phyloP scores from a whole-genome alignment of 1,140 invertebrate species.

The Pseudomyrmex flavicornis region DNA sequence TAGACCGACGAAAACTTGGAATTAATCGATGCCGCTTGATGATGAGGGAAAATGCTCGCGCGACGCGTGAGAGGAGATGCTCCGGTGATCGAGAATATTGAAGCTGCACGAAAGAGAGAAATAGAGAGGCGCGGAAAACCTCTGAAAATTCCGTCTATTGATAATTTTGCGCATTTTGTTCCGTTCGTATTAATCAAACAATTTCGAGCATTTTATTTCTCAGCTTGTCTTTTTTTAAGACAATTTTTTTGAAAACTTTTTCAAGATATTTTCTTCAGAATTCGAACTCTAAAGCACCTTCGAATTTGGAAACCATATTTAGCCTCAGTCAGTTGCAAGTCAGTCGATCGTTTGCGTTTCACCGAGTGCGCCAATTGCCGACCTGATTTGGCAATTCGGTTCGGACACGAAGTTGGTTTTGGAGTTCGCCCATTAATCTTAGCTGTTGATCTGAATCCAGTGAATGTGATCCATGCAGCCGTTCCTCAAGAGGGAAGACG shows the following conservation, averaged over 20 bases:
- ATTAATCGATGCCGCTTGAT: conserved; percentile 28
- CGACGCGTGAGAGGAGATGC: background rate
- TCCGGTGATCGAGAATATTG: background rate
- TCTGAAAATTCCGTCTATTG: background rate
- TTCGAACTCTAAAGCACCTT: background rate
- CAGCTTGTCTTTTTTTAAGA: no score
- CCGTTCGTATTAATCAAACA: background rate
- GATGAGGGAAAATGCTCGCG: background rate
- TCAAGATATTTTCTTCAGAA: background rate
- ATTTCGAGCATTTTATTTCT: no score
- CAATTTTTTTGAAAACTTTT: no score
- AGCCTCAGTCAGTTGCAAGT: background rate
- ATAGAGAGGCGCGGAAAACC: background rate
- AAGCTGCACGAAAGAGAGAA: background rate
- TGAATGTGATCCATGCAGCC: background rate
- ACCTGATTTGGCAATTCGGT: conserved; percentile 35
- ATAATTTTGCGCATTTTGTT: background rate
- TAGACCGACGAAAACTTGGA: conserved; percentile 40
- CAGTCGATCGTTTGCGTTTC: conserved; percentile 13
- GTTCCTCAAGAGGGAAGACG: no score
- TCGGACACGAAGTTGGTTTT: conserved; percentile 26
- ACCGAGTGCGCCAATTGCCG: background rate
- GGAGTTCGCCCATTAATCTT: conserved; percentile 42
- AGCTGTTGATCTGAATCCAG: conserved; percentile 41
- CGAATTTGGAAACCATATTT: background rate